Base-by-base conservation (phyloP, 2,888 invertebrate species). In the Mesorhabditis belari region DNA sequence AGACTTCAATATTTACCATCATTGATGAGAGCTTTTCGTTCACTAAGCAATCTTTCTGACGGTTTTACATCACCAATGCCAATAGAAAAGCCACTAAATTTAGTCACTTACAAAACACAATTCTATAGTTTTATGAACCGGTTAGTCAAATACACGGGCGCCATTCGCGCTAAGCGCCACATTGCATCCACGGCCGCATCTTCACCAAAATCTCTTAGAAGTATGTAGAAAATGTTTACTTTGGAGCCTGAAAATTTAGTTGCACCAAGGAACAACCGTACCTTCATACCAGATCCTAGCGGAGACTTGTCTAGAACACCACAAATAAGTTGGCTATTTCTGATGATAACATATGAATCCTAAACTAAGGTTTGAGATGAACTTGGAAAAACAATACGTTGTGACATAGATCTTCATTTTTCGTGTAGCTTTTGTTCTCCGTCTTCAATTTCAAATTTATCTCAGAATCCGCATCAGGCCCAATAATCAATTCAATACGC, bases 281-380 rank as follows among this genome's bases (percentile, higher is more conserved):
- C n/a, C 17, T 19, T n/a, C n/a, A n/a, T 50, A 44, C 96, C 96
- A 0, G 92, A 92, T 5, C 98, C 98, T 67, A 99, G 85, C 0
- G 91, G 90, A 12, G 88, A 88, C 84, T 99, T 99, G 83, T 96
- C 98, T 87, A 99, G 88, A 3, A 91, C 88, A 0, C 98, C 98
- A 75, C 92, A 90, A 66, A 98, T 80, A 55, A 98, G 85, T 81
- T 92, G 89, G 0, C 96, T 95, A 83, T 98, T 98, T 49, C 91
- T 86, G 60, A 98, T 89, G 69, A 93, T 87, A 5, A 96, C 89
- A 84, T 67, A 80, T 12, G 92, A 91, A 83, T 98, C 96, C 77
- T 92, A 23, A 44, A 59, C n/a, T n/a, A n/a, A n/a, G n/a, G n/a
- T n/a, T n/a, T n/a, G n/a, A n/a, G n/a, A n/a, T n/a, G n/a, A n/a